Evolutionary conservation across 2,888 invertebrate species (phyloP).

Genomic region (Cloeon dipterum): DNA sequence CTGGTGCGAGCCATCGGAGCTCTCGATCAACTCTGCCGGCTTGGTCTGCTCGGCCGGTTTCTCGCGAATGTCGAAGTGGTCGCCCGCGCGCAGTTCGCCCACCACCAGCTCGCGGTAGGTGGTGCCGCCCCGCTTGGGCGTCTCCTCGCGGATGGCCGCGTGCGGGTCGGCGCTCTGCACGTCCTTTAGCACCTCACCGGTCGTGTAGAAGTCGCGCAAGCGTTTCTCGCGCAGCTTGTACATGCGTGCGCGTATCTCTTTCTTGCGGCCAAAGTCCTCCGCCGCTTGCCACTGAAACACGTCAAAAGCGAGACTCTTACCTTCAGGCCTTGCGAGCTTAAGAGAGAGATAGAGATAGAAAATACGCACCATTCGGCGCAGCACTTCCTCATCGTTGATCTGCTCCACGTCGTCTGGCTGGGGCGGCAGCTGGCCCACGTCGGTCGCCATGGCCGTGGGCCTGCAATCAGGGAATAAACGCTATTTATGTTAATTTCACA

Average conservation of each 20-base stretch:
- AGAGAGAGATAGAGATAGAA: not conserved
- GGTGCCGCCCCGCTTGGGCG: not conserved
- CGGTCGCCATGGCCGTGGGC: conserved; percentile 15
- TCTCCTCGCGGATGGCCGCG: not conserved
- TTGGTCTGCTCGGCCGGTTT: not conserved
- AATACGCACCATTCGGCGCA: conserved; percentile 44
- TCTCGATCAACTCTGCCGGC: not conserved
- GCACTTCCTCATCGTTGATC: conserved; percentile 52
- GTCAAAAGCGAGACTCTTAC: conserved; percentile 8
- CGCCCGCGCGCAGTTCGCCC: not conserved
- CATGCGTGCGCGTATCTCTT: conserved; percentile 68
- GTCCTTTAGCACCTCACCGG: conserved; percentile 18
- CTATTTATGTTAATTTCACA: no score
- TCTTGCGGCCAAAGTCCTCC: conserved; percentile 64
- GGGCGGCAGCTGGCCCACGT: conserved; percentile 13
- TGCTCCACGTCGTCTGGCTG: conserved; percentile 29
- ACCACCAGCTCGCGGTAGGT: not conserved
- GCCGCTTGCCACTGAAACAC: conserved; percentile 59
- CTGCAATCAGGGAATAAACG: no score
- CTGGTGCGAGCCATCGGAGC: not conserved
- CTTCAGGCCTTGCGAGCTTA: not conserved
- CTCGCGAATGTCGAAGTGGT: not conserved
- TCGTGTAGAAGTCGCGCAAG: conserved; percentile 46
- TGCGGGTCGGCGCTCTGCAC: conserved; percentile 11
- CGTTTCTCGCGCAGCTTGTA: conserved; percentile 62